Base-by-base conservation (phyloP, 2,888 invertebrate species). In the Lepidocyrtoides sp. region DNA sequence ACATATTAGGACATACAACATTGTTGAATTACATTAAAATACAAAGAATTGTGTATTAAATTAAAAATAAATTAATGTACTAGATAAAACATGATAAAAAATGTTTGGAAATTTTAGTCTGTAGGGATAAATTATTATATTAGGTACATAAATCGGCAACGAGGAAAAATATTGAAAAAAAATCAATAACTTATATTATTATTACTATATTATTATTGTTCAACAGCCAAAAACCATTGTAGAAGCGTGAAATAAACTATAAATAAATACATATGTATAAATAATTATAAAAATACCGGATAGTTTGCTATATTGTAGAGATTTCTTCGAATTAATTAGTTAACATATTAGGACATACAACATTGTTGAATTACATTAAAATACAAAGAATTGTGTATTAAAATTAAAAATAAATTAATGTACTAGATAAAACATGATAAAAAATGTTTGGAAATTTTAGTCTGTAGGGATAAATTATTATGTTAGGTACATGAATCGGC, bases 201-300 rank as follows among this genome's bases (percentile, higher is more conserved):
- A 54, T 57, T 57, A 32, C 54, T 69, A 57, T n/a, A n/a, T n/a
- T 60, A 86, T 86, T 86, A 86, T 86, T 86, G 86, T 86, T 86
- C 72, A 60, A 77, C 41, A 86, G 86, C 86, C 86, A 86, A 86
- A 85, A 69, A 69, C 20, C 41, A 85, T 54, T 86, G 86, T 86
- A 77, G 86, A 85, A 75, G 32, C 57, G 81, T 32, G 57, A 75
- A 72, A 23, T 75, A 48, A 44, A 14, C 14, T 57, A 57, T 29
- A 57, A 69, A 85, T 72, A 85, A 82, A 32, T 54, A 86, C 48
- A 14, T 36, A 84, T 60, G 41, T 63, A 44, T 36, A 69, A 69
- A 69, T 32, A 57, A 57, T 57, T 20, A 8, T 48, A 57, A n/a
- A 17, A 57, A 7, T n/a, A 57, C 57, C n/a, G n/a, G n/a, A n/a